Evolutionary conservation across 53 echinoderm and acorn worm genomes (phyloP), one percentile per base, ranked within the genome.

Genomic region (Stichopus horrens): DNA sequence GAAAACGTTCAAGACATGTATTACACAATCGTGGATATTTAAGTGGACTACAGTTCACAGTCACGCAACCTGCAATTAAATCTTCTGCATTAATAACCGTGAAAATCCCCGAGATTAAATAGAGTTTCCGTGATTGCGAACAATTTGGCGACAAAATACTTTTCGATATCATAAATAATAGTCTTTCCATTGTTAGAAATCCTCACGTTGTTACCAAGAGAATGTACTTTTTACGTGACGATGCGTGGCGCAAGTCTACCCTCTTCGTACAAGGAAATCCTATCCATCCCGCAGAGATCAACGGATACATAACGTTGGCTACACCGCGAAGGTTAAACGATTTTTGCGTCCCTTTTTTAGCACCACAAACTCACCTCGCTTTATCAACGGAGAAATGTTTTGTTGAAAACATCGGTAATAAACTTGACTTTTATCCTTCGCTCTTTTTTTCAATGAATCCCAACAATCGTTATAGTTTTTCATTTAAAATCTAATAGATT

Each of bases 321-420:
- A 79, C 79, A 53, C 53, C 7, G 79, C 79, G 79, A 79, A 79
- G 79, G 79, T 79, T 79, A 79, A 79, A 55, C 54, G 79, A 79
- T 79, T 79, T 79, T 79, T 8, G 79, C 79, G 19, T 14, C 79
- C 37, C 37, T 10, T 79, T 79, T 54, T 54, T 79, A 52, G 53
- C 53, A 53, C 55, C 54, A 79, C 52, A 55, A 79, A 79, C 51
- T 79, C 11, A 54, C 79, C 79, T 79, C 55, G 19, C 55, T 79
- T 37, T 19, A 7, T 19, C 79, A 79, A 79, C 55, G 79, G 53
- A 79, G 53, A 52, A 79, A 54, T 79, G 79, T 79, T 79, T 79
- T 79, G 79, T 79, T 53, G 52, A 79, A 79, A 76, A 79, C 55
- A 79, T 79, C 55, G 79, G 53, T 53, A 13, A 13, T 13, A 63